phyloP scores from a whole-genome alignment of 2,797 vertebrate species.

The Neosilurus mollespiculum region DNA sequence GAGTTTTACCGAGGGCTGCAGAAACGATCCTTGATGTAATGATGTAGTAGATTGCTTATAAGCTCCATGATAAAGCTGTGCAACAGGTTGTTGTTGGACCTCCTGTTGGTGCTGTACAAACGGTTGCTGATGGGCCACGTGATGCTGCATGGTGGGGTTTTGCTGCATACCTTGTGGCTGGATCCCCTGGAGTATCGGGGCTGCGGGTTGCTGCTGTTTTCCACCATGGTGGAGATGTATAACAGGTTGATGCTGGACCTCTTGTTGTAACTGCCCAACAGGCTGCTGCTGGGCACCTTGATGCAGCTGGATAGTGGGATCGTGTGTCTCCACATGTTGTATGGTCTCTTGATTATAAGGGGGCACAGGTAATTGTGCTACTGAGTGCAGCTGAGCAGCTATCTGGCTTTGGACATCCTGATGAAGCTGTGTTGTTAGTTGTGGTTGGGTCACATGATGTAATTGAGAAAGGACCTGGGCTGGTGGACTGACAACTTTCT shows the following conservation, averaged over 20 bases:
- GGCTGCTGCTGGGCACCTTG: conserved; percentile 44
- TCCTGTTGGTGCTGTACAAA: conserved; percentile 45
- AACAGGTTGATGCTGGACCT: conserved; percentile 42
- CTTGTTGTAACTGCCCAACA: conserved; percentile 55
- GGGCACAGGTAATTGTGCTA: conserved; percentile 51
- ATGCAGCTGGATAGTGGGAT: conserved; percentile 31
- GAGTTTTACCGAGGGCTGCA: conserved; percentile 46
- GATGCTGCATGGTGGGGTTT: conserved; percentile 28
- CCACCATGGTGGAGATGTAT: conserved; percentile 46
- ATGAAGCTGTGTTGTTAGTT: conserved; percentile 32
- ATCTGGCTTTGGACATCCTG: conserved; percentile 38
- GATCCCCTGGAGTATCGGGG: conserved; percentile 43
- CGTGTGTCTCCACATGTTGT: conserved; percentile 36
- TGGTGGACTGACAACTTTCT: conserved; percentile 82
- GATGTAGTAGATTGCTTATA: conserved; percentile 55
- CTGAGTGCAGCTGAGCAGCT: conserved; percentile 43
- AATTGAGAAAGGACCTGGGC: conserved; percentile 57
- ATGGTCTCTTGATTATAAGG: conserved; percentile 41
- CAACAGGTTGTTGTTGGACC: conserved; percentile 40
- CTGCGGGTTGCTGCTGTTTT: conserved; percentile 52
- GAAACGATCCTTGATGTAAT: conserved; percentile 60
- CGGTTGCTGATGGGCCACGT: conserved; percentile 41
- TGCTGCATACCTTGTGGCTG: conserved; percentile 41
- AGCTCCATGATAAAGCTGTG: conserved; percentile 45
- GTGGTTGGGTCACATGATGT: conserved; percentile 32